Evolutionary conservation across 2,113 vertebrate genomes (phyloP).

Genomic region (Pithys albifrons): DNA sequence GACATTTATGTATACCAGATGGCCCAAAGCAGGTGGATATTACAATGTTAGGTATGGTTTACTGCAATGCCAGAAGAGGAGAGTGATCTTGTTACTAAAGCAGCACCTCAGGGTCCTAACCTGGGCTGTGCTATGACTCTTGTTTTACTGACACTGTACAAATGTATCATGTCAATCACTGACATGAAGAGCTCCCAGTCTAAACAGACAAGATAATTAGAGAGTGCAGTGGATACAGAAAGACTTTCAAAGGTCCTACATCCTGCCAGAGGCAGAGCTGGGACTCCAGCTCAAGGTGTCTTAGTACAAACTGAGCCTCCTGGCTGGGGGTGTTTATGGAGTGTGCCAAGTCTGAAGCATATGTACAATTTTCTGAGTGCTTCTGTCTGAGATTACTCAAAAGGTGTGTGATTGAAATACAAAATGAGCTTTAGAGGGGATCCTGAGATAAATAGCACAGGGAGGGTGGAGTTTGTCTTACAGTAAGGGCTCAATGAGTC

Average conservation of each 20-base stretch:
- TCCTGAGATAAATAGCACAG: not conserved
- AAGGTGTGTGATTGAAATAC: not conserved
- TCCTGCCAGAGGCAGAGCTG: not conserved
- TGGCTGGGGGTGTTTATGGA: not conserved
- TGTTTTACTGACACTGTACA: slow-evolving; percentile 19
- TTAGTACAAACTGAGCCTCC: not conserved
- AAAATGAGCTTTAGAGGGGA: not conserved
- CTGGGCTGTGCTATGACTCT: not conserved
- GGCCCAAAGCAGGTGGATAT: slow-evolving; percentile 19
- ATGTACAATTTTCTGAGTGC: not conserved
- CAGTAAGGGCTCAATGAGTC: not conserved
- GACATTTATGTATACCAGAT: slow-evolving; percentile 16
- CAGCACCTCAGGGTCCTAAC: slow-evolving; percentile 26
- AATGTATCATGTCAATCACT: not conserved
- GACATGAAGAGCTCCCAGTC: not conserved
- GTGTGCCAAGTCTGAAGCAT: not conserved
- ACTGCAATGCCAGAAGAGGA: not conserved
- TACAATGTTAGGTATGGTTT: not conserved
- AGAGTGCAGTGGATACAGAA: not conserved
- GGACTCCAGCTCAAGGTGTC: not conserved
- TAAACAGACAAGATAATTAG: slow-evolving; percentile 31
- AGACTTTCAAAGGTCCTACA: not conserved
- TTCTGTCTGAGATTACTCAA: not conserved
- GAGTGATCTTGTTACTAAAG: not conserved
- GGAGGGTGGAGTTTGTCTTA: not conserved